phyloP scores from a whole-genome alignment of 2,797 vertebrate species.

The Crocidura indochinensis region DNA sequence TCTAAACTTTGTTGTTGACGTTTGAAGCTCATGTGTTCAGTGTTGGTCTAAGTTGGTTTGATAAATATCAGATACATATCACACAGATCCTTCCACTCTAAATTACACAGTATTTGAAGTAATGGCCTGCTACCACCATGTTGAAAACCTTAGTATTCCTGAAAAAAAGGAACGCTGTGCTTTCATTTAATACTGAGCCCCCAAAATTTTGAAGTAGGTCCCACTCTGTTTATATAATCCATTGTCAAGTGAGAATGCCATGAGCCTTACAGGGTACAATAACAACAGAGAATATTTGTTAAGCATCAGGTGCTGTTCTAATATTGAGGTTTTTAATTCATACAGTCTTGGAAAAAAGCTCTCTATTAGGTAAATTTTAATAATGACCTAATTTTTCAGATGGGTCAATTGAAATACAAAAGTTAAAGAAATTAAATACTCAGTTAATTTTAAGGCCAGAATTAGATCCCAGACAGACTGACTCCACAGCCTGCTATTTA shows the following conservation, averaged over 20 bases:
- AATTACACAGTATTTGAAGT: not conserved
- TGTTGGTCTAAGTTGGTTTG: not conserved
- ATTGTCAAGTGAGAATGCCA: not conserved
- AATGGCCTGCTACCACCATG: not conserved
- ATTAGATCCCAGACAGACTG: conserved; percentile 36
- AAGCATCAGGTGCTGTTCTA: not conserved
- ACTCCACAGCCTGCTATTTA: conserved; percentile 6
- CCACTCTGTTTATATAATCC: not conserved
- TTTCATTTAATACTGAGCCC: not conserved
- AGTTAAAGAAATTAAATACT: conserved; percentile 35
- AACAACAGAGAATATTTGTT: not conserved
- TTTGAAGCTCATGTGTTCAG: no score
- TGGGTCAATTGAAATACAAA: conserved; percentile 29
- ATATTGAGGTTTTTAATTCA: conserved; percentile 7
- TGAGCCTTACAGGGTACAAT: not conserved
- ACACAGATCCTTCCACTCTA: rapidly evolving
- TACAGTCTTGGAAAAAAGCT: conserved; percentile 52
- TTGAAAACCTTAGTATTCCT: conserved; percentile 27
- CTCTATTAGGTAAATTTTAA: conserved; percentile 20
- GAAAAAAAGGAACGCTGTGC: not conserved
- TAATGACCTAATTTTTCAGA: conserved; percentile 23
- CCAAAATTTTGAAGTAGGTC: not conserved
- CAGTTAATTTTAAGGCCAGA: conserved; percentile 19
- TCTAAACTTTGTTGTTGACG: no score
- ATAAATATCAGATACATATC: not conserved